These are phyloP conservation scores for Cyprinodon tularosa DNA, from an alignment of 2,113 vertebrate species.

Conservation along the genomic window DNA sequence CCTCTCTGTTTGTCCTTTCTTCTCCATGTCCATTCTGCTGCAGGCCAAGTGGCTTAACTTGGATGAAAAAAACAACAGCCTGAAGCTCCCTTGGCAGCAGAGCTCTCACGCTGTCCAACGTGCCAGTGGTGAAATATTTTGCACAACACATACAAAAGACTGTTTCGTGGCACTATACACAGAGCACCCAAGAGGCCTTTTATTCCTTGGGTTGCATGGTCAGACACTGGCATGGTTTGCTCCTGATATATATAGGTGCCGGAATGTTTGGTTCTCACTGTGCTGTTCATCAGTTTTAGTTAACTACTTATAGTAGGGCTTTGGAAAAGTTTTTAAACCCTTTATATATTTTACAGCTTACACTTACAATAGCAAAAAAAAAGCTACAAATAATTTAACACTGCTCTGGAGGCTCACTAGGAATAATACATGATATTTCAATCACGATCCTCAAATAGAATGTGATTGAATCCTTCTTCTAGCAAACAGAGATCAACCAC, in stretches of 20 bases:
- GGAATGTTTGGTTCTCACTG: slow-evolving; percentile 53
- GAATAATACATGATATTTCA: not conserved
- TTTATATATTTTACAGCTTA: not conserved
- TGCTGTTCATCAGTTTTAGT: slow-evolving; percentile 22
- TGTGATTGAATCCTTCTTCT: not conserved
- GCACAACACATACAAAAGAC: slow-evolving; percentile 73
- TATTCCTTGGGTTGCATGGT: slow-evolving; percentile 44
- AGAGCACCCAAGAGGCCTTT: slow-evolving; percentile 59
- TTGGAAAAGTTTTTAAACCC: not conserved
- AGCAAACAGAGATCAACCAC: not conserved
- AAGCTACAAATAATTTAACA: not conserved
- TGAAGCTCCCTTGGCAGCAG: slow-evolving; percentile 76
- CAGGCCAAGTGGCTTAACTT: slow-evolving; percentile 82
- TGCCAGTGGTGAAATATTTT: slow-evolving; percentile 75
- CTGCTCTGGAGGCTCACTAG: not conserved
- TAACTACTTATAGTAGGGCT: not conserved
- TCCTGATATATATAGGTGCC: slow-evolving; percentile 33
- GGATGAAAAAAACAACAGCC: slow-evolving; percentile 82
- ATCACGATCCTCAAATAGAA: not conserved
- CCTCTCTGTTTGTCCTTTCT: slow-evolving; percentile 70
- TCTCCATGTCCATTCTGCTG: slow-evolving; percentile 71
- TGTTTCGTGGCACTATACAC: slow-evolving; percentile 73
- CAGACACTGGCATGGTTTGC: slow-evolving; percentile 48
- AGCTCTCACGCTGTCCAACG: slow-evolving; percentile 66
- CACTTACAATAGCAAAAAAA: not conserved